Conservation (phyloP, 2,113 vertebrate species). For the Scalopus aquaticus region DNA sequence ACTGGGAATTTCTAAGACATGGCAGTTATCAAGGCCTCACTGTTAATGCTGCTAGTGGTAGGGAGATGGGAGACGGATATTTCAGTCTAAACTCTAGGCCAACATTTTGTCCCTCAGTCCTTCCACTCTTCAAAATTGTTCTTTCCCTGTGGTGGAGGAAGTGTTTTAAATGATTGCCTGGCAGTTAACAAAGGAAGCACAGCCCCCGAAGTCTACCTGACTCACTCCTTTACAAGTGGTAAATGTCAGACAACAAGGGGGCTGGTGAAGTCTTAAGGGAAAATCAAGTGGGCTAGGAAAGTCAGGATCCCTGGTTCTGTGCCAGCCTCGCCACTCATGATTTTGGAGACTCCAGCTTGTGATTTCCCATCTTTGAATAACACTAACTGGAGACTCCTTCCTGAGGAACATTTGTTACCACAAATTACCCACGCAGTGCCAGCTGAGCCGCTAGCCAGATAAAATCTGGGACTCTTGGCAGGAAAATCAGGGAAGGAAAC, state of each 20-base stretch:
- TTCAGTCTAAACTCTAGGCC: background rate
- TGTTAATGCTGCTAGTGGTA: background rate
- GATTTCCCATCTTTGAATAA: background rate
- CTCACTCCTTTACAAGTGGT: background rate
- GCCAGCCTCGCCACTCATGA: background rate
- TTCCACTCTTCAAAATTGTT: background rate
- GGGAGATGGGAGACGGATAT: background rate
- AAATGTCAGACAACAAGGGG: background rate
- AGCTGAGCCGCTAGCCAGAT: background rate
- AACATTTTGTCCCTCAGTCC: background rate
- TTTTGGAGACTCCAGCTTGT: background rate
- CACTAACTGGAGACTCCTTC: background rate
- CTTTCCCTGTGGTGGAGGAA: background rate
- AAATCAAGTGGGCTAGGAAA: background rate
- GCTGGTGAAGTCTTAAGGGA: background rate
- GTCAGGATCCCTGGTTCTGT: background rate
- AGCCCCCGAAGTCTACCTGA: background rate
- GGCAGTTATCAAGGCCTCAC: background rate
- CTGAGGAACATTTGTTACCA: background rate
- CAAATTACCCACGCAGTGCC: background rate
- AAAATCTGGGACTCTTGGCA: background rate
- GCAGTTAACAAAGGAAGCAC: background rate
- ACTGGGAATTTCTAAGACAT: background rate
- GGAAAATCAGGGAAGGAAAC: background rate
- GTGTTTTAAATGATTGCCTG: background rate